Conservation (phyloP, 1,140 invertebrate genomes). For the Pantala flavescens region DNA sequence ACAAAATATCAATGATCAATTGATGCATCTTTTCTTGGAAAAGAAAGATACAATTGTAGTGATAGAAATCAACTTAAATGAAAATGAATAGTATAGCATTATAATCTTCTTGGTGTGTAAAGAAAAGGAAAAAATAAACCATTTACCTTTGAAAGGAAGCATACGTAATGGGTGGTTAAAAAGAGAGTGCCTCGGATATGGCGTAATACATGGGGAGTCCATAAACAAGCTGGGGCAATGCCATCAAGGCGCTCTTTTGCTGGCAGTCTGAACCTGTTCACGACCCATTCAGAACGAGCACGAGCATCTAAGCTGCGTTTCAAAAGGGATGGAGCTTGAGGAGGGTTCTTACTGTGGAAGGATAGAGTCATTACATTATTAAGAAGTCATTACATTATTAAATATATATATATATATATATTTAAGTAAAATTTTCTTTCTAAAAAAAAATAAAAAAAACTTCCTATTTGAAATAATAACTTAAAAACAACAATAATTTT, state of each 20-base stretch:
- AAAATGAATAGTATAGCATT: no score
- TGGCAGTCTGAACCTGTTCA: slow-evolving; percentile 76
- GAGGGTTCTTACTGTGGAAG: slow-evolving; percentile 59
- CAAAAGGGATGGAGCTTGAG: slow-evolving; percentile 76
- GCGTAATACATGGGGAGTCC: slow-evolving; percentile 92
- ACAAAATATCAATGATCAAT: no score
- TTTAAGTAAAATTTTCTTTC: no score
- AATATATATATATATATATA: no score
- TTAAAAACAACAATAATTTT: no score
- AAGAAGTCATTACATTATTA: slow-evolving; percentile 15
- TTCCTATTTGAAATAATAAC: no score
- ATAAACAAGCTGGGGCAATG: slow-evolving; percentile 74
- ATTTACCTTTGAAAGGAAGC: slow-evolving; percentile 45
- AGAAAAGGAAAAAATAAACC: no score
- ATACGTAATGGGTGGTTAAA: slow-evolving; percentile 89
- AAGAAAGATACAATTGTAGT: no score
- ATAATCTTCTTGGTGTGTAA: no score
- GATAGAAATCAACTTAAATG: no score
- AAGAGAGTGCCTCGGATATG: slow-evolving; percentile 83
- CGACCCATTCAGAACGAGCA: slow-evolving; percentile 78
- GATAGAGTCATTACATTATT: slow-evolving; percentile 19
- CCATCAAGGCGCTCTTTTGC: slow-evolving; percentile 86
- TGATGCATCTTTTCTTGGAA: no score
- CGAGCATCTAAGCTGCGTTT: slow-evolving; percentile 91
- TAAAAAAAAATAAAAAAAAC: no score